Base-by-base conservation (phyloP, 2,888 invertebrate species). In the Torymus aiolomorphi region DNA sequence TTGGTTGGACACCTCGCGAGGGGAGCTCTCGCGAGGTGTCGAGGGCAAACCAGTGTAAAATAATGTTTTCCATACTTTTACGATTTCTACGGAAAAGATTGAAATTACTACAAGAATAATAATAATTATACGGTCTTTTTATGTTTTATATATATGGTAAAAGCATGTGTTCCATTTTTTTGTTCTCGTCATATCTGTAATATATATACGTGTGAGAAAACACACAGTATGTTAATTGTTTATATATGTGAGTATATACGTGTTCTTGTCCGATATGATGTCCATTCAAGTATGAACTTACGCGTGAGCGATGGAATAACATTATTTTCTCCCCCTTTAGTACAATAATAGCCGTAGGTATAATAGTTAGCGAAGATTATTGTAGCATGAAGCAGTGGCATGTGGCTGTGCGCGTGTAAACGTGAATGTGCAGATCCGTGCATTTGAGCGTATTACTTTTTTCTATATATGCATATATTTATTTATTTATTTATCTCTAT, bases 331-430 rank as follows among this genome's bases (percentile, higher is more conserved):
- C 16, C 4, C 42, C 42, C 42, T 42, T 42, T 42, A 42, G 42
- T 42, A 42, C 42, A 42, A 42, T 42, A 63, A 4, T 18, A 31
- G 18, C 20, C 8, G 16, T 42, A 61, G 31, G 14, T 2, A n/a
- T n/a, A 61, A 67, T 5, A 57, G 14, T 61, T 80, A 63, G 62
- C 65, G 70, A n/a, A 42, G 66, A 70, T 54, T 70, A 42, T 42
- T 42, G 42, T 42, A 42, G 80, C 80, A 78, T 80, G 80, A 13
- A 54, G 57, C 61, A 75, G 65, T 62, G 49, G 77, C 80, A 77
- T 80, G 76, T 62, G 31, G 49, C 54, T 61, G 52, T n/a, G 12
- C 66, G 66, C 59, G 31, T 75, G 13, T 24, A 69, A 62, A 76
- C 57, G n/a, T 61, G 42, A 42, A 79, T 74, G 70, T 70, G 66